Evolutionary conservation across 2,797 vertebrate species (phyloP).

Genomic region (Lepus townsendii): DNA sequence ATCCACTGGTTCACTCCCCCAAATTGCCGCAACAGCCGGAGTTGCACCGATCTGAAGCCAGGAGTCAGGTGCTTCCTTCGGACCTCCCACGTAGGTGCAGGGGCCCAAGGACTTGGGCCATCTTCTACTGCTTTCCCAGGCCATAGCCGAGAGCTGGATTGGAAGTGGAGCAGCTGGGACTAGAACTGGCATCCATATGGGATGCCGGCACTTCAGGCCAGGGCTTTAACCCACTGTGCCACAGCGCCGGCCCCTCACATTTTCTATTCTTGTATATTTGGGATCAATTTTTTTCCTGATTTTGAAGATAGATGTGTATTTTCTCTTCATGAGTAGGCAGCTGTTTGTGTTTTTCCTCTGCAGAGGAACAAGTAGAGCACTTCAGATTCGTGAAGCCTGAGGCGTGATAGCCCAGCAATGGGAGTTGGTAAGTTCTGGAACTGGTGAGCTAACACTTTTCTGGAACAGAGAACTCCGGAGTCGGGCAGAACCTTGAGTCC

Average conservation of each 20-base stretch:
- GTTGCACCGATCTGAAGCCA: too few relatives aligned
- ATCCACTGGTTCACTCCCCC: too few relatives aligned
- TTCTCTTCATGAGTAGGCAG: neutral
- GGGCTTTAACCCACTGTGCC: too few relatives aligned
- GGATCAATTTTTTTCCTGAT: neutral
- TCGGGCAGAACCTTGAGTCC: neutral
- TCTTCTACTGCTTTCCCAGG: too few relatives aligned
- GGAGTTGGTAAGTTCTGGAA: neutral
- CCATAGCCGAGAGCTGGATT: too few relatives aligned
- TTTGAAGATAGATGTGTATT: neutral
- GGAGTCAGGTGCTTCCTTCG: too few relatives aligned
- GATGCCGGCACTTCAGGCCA: too few relatives aligned
- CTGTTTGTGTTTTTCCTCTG: neutral
- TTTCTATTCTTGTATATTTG: slow-evolving; percentile 5
- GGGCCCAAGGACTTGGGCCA: too few relatives aligned
- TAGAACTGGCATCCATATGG: too few relatives aligned
- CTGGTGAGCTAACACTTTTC: neutral
- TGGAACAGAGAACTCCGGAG: neutral
- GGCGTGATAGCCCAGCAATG: neutral
- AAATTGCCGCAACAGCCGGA: too few relatives aligned
- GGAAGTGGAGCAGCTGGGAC: too few relatives aligned
- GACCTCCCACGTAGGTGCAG: too few relatives aligned
- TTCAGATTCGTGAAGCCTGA: neutral
- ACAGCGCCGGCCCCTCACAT: neutral
- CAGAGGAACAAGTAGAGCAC: neutral